Evolutionary conservation across 2,797 vertebrate species (phyloP), one percentile per base, ranked within the genome.

Genomic region (Chaunax sp.): DNA sequence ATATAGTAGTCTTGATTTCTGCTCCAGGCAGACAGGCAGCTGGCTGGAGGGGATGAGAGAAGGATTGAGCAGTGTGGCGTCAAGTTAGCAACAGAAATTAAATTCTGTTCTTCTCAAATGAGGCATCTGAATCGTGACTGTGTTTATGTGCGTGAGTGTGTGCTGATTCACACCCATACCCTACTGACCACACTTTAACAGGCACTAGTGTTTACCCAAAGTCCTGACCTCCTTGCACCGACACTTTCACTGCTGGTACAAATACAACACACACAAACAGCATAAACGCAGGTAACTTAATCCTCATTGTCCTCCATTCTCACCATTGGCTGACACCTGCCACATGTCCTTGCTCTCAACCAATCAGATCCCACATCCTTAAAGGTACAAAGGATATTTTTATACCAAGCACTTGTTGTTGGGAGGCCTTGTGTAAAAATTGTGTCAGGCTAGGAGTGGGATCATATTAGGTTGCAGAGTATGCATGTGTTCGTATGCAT

Each of bases 171-270:
- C 78, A 75, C 37, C 45, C 35, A 14, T 15, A 49, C 15, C 16
- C 68, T 33, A 10, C 83, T 75, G 67, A 67, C 62, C 61, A 45
- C 65, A 40, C 33, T 86, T 80, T 69, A 77, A 64, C 72, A 74
- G 59, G 63, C 64, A 54, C 71, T 67, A 80, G 88, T 92, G 89
- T 92, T 92, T 90, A 91, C 87, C 86, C 85, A 84, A 86, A 83
- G 81, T 60, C 82, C 67, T 93, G 93, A 94, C 93, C 94, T 93
- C 93, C 90, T 90, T 84, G 77, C 84, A 77, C 86, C 66, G 89
- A 92, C 90, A 89, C 90, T 93, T 94, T 93, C 85, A 72, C 89
- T 90, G 83, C 45, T 81, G 92, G 93, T 94, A 93, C 92, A 95
- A 95, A 95, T 94, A 94, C 75, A 88, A 91, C 89, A 86, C 90